Evolutionary conservation across 1,140 invertebrate genomes (phyloP).

Genomic region (Choristoneura fumiferana): DNA sequence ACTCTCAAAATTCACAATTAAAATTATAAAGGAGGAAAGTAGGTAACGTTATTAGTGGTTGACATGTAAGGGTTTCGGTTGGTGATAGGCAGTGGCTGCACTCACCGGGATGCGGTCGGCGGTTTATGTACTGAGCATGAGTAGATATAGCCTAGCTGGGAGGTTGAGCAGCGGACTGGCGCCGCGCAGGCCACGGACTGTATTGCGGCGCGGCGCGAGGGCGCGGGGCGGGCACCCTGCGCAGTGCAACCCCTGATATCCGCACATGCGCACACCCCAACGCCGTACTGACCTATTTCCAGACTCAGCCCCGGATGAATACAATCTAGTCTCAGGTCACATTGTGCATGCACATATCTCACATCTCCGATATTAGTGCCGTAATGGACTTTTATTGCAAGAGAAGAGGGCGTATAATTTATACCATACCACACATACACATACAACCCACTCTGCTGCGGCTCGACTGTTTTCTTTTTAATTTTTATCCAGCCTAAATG

Average conservation of each 20-base stretch:
- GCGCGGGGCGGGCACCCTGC: conserved; percentile 32
- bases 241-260: conserved; percentile 15
- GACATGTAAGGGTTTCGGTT: conserved; percentile 28
- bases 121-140: conserved; percentile 37
- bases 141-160: conserved; percentile 16
- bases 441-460: too few species aligned
- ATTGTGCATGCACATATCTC: background rate
- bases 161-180: conserved; percentile 21
- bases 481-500: too few species aligned
- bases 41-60: conserved; percentile 24
- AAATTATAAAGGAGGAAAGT: conserved; percentile 29
- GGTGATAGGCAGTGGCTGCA: conserved; percentile 30
- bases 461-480: too few species aligned
- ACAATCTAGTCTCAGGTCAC: background rate
- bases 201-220: conserved; percentile 23
- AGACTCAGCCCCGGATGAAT: conserved; percentile 27
- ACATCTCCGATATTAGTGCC: too few species aligned
- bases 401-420: too few species aligned
- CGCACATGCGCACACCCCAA: conserved; percentile 30
- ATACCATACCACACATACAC: too few species aligned
- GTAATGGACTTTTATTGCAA: too few species aligned
- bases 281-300: conserved; percentile 52
- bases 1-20: conserved; percentile 44
- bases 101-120: conserved; percentile 50
- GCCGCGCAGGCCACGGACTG: conserved; percentile 24